Base-by-base conservation (phyloP, 2,888 invertebrate genomes). In the Neelides folsomi region DNA sequence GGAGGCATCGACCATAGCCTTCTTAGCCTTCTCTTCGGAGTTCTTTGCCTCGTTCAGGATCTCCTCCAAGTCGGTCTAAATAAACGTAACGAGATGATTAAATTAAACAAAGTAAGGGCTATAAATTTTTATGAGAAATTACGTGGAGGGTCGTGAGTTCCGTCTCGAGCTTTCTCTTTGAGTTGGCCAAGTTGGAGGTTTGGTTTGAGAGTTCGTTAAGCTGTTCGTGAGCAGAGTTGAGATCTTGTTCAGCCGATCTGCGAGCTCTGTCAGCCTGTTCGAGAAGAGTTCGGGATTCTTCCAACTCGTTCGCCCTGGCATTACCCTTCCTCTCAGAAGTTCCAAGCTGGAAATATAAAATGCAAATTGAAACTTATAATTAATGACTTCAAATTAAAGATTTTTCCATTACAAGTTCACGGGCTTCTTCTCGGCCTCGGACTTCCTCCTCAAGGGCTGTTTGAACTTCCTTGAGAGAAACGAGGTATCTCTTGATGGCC, bases 221-320 rank as follows among this genome's bases (percentile, higher is more conserved):
- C 27, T 27, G 27, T 27, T 27, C 98, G 75, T 93, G 92, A 68
- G 94, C 89, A 74, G 98, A 97, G 67, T 89, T 84, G 71, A 94
- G 79, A 76, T 98, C 97, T 72, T 89, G 87, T 76, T 98, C 97
- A 68, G 94, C 94, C 75, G 92, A 89, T 74, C 95, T 87, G 72
- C 97, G 88, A 66, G 90, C 93, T 66, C 97, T 87, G 77, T 98
- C 98, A 67, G 97, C 92, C 76, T 93, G 92, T 78, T 98, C 97
- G 71, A 97, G 79, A 62, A 93, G 85, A 53, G 92, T 88, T 71
- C 95, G 85, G 66, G 94, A 88, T 76, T 98, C 98, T 73, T 98
- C 98, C 68, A 97, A 81, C 74, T 98, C 97, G 76, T 93, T 94
- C 72, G 92, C 90, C 67, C 97, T 83, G 65, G 93, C 88, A 71